Evolutionary conservation across 2,113 vertebrate species (phyloP).

Genomic region (Gasterosteus aculeatus): DNA sequence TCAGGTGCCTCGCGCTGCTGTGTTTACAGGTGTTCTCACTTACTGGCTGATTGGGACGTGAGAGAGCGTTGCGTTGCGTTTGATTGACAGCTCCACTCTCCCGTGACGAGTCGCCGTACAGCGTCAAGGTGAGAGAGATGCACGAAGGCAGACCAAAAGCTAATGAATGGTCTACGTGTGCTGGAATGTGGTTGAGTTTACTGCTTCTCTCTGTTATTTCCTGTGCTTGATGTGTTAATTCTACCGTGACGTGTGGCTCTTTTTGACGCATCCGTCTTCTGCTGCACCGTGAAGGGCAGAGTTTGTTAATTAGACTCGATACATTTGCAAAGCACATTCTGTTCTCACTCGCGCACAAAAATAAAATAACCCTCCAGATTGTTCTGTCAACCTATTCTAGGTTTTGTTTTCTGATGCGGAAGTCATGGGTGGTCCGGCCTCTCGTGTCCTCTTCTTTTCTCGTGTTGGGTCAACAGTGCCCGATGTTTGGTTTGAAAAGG

Average conservation of each 20-base stretch:
- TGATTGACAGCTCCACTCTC: not conserved
- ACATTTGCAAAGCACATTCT: not conserved
- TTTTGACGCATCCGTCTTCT: not conserved
- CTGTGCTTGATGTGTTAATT: not conserved
- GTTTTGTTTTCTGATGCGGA: not conserved
- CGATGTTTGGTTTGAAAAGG: not conserved
- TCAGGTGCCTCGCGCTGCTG: not conserved
- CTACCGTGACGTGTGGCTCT: not conserved
- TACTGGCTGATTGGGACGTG: not conserved
- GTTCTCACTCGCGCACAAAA: not conserved
- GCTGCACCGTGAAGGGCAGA: not conserved
- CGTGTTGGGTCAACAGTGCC: not conserved
- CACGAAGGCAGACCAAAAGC: not conserved
- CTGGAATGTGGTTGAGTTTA: not conserved
- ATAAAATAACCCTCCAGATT: not conserved
- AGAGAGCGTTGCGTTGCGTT: not conserved
- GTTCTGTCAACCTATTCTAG: not conserved
- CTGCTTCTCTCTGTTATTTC: not conserved
- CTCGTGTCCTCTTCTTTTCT: not conserved
- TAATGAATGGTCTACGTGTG: not conserved
- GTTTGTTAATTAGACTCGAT: not conserved
- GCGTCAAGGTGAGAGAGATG: not conserved
- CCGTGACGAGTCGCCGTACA: not conserved
- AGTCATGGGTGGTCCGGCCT: not conserved
- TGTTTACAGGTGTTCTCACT: slow-evolving; percentile 35